Base-by-base conservation (phyloP, 2,888 invertebrate genomes). In the Psylliodes chrysocephalus region DNA sequence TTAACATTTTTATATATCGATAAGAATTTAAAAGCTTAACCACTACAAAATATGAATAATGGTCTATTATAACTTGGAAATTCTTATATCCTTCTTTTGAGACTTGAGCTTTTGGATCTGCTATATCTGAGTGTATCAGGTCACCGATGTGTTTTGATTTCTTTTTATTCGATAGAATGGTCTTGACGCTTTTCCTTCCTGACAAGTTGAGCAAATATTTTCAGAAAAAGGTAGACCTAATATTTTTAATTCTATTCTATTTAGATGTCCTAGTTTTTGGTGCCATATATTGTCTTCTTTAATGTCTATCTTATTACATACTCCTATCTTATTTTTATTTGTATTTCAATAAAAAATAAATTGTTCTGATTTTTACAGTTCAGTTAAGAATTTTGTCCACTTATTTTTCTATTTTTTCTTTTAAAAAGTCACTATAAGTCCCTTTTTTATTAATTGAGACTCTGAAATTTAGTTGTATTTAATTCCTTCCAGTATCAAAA, bases 81-180 rank as follows among this genome's bases (percentile, higher is more conserved):
- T 68, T 68, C 60, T 49, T 46, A 52, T 67, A 33, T 30, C 65
- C 65, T 49, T 67, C 57, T 19, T n/a, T 22, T 14, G 66, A 68
- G 40, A 61, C 54, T 14, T 60, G 63, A 10, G 3, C 25, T 17
- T 66, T 52, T 1, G 70, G 68, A 53, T 64, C 68, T 33, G 60
- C 44, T 42, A 71, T 63, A 63, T 67, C 70, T 2, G 64, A 35
- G 56, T 70, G 69, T 22, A 67, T 69, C 7, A n/a, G n/a, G n/a
- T n/a, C n/a, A 47, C 70, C 69, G 35, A 49, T 49, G 10, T 6
- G 1, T 47, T 12, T 47, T 47, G 47, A 22, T n/a, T n/a, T n/a
- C n/a, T n/a, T n/a, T n/a, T n/a, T n/a, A n/a, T n/a, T n/a, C n/a
- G n/a, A n/a, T n/a, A n/a, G n/a, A n/a, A n/a, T n/a, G n/a, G n/a